Evolutionary conservation across 2,888 invertebrate species (phyloP).

Genomic region (Euplexia lucipara): DNA sequence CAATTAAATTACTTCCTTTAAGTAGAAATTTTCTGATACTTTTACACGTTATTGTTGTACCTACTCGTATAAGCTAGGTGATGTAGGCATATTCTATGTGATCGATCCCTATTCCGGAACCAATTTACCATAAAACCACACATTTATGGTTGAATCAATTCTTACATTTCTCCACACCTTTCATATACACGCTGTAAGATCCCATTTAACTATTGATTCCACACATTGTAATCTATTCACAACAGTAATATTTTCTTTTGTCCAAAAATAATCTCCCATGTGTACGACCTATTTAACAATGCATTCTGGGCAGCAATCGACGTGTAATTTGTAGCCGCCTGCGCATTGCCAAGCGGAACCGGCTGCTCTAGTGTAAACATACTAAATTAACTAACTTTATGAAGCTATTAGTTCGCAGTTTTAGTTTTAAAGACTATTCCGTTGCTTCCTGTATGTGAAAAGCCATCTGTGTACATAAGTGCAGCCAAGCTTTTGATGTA

Average conservation of each 20-base stretch:
- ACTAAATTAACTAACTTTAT: slow-evolving; percentile 44
- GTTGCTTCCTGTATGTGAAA: slow-evolving; percentile 19
- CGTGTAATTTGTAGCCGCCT: slow-evolving; percentile 35
- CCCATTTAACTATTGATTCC: background rate
- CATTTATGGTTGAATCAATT: too few species aligned
- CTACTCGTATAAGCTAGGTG: too few species aligned
- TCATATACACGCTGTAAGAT: too few species aligned
- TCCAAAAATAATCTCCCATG: slow-evolving; percentile 37
- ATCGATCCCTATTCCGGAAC: too few species aligned
- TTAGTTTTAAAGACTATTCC: slow-evolving; percentile 16
- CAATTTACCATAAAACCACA: too few species aligned
- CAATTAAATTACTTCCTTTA: too few species aligned
- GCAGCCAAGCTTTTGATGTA: background rate
- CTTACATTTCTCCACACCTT: too few species aligned
- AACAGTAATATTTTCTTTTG: slow-evolving; percentile 3
- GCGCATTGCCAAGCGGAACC: slow-evolving; percentile 45
- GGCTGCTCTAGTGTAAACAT: slow-evolving; percentile 47
- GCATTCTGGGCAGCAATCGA: slow-evolving; percentile 29
- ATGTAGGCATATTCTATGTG: too few species aligned
- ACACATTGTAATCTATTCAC: background rate
- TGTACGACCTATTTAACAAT: slow-evolving; percentile 45
- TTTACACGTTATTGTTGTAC: too few species aligned
- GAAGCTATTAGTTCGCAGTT: slow-evolving; percentile 25
- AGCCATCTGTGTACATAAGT: background rate
- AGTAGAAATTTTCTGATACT: too few species aligned